A percentile compares a stretch with the other conserved stretches of the same genome.
phyloP scores from a whole-genome alignment of 2,888 invertebrate genomes.

The Drosophila suboccidentalis region DNA sequence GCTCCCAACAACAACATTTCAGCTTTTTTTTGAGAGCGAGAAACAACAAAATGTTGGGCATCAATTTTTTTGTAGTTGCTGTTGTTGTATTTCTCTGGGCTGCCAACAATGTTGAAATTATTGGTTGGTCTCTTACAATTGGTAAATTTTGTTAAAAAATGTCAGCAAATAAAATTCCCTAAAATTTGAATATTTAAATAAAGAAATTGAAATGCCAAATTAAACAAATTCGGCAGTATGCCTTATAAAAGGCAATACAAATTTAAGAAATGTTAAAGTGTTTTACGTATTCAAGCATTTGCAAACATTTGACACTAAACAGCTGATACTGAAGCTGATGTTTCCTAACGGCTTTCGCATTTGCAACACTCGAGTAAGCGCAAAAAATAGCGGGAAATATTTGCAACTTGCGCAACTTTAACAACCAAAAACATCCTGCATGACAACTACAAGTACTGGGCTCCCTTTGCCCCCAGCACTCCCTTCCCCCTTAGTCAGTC shows the following conservation, averaged over 20 bases:
- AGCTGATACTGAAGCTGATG: constrained; percentile 51
- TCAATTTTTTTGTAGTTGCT: constrained; percentile 9
- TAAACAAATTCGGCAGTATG: too few species aligned
- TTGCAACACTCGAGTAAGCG: constrained; percentile 3
- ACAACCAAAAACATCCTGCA: constrained; percentile 50
- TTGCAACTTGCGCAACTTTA: constrained; percentile 67
- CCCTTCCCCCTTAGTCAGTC: constrained; percentile 2
- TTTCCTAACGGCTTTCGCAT: constrained; percentile 6
- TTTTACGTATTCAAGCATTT: neutral
- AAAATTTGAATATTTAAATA: neutral
- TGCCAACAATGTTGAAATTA: neutral
- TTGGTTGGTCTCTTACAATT: neutral
- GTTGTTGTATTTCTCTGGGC: neutral
- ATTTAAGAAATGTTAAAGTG: neutral
- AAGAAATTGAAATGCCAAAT: neutral
- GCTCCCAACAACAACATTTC: constrained; percentile 25
- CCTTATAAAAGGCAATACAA: neutral
- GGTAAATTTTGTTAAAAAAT: neutral
- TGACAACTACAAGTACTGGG: constrained; percentile 38
- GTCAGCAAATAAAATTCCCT: too few species aligned
- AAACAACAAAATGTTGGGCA: constrained; percentile 12
- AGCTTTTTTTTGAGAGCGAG: constrained; percentile 16
- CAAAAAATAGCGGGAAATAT: constrained; percentile 68
- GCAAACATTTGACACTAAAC: constrained; percentile 11
- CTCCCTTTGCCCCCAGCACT: neutral